These are phyloP conservation scores for Carterocephalus palaemon DNA, from an alignment of 2,888 invertebrate species.

Conservation along the genomic window DNA sequence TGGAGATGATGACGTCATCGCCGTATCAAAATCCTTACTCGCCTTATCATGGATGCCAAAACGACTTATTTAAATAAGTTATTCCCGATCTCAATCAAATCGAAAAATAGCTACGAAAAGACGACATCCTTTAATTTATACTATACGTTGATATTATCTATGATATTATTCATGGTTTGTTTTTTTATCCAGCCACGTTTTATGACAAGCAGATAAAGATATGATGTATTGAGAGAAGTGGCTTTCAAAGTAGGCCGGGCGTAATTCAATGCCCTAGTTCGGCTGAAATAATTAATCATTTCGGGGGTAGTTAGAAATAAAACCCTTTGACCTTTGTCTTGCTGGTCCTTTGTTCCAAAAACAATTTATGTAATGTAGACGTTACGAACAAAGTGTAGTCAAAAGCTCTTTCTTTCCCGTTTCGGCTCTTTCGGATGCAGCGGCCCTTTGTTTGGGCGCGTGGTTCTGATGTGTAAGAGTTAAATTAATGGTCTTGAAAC, in stretches of 20 bases:
- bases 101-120: neutral
- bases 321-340: constrained; percentile 33
- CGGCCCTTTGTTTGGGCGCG: constrained; percentile 12
- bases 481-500: constrained; percentile 1
- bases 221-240: constrained; percentile 39
- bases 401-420: constrained; percentile 15
- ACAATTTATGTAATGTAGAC: constrained; percentile 40
- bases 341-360: constrained; percentile 29
- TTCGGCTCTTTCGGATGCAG: constrained; percentile 20
- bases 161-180: constrained; percentile 3
- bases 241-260: constrained; percentile 41
- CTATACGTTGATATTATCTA: no score
- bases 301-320: constrained; percentile 19
- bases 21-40: no score
- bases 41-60: no score
- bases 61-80: no score
- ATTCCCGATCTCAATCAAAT: no score
- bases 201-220: constrained; percentile 29
- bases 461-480: constrained; percentile 16
- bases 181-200: constrained; percentile 20
- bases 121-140: constrained; percentile 7
- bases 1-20: no score
- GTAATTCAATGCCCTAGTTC: constrained; percentile 41
- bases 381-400: constrained; percentile 27
- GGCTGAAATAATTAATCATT: constrained; percentile 29